A percentile compares a stretch with the other conserved stretches of the same genome.
Evolutionary conservation across 1,140 invertebrate genomes (phyloP).

Genomic region (Drosophila cardini): DNA sequence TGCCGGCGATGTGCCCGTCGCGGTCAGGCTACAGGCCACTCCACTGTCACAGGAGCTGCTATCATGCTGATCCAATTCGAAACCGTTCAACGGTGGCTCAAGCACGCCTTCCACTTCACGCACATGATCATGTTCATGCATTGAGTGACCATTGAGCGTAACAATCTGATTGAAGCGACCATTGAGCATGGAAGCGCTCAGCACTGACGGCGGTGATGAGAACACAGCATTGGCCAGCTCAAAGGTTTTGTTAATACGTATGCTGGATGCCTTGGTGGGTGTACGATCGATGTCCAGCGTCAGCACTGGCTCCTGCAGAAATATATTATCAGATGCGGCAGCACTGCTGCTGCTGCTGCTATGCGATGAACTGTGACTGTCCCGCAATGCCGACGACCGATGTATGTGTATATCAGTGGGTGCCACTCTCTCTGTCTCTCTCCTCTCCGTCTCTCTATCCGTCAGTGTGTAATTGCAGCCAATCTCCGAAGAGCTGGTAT

Average conservation of each 20-base stretch:
- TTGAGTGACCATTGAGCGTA: neutral
- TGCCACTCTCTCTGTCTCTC: constrained; percentile 13
- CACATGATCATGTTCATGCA: constrained; percentile 18
- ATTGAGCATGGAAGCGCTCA: constrained; percentile 67
- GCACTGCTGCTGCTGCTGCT: constrained; percentile 71
- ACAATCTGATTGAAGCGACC: constrained; percentile 50
- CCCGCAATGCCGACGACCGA: constrained; percentile 67
- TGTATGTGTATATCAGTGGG: constrained; percentile 53
- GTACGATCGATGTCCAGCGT: constrained; percentile 82
- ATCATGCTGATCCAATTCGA: constrained; percentile 74
- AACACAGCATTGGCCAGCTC: constrained; percentile 73
- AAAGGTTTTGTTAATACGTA: constrained; percentile 81
- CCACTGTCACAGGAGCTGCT: constrained; percentile 84
- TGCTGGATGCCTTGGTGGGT: constrained; percentile 80
- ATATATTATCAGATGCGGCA: constrained; percentile 75
- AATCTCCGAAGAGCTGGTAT: constrained; percentile 26
- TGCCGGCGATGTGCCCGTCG: constrained; percentile 37
- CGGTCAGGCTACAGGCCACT: constrained; percentile 63
- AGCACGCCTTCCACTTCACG: neutral
- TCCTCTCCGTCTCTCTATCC: constrained; percentile 4
- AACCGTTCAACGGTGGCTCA: constrained; percentile 38
- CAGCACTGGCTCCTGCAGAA: constrained; percentile 81
- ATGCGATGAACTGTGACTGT: constrained; percentile 69
- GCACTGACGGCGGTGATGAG: constrained; percentile 71
- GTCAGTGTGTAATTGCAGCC: constrained; percentile 6